phyloP scores from a whole-genome alignment of 2,797 vertebrate genomes.

The Cercopithecus mitis region DNA sequence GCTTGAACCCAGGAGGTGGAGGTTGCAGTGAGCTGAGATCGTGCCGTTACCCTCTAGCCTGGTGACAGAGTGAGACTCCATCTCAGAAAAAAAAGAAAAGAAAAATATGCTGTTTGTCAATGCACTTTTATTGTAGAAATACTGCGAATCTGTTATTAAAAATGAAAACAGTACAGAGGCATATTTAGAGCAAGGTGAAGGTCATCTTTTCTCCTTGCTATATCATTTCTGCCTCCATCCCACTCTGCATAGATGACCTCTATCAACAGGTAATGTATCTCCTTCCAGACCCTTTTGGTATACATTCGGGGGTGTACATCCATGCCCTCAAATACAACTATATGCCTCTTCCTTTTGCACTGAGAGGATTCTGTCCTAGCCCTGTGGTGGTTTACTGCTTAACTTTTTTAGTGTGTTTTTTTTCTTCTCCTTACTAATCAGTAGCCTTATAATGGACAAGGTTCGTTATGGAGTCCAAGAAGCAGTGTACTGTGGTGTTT shows the following conservation, averaged over 20 bases:
- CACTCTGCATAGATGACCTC: not conserved
- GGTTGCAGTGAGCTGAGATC: too few species aligned
- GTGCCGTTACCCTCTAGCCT: too few species aligned
- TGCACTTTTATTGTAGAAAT: not conserved
- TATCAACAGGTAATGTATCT: not conserved
- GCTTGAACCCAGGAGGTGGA: too few species aligned
- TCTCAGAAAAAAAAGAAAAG: not conserved
- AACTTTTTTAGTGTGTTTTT: not conserved
- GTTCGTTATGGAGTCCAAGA: not conserved
- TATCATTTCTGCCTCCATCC: not conserved
- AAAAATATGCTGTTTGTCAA: not conserved
- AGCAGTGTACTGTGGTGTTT: not conserved
- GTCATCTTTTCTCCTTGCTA: not conserved
- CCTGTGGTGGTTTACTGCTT: not conserved
- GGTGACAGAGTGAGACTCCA: too few species aligned
- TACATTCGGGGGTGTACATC: not conserved
- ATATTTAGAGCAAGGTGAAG: not conserved
- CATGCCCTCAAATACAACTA: too few species aligned
- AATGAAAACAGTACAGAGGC: not conserved
- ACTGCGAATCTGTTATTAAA: constrained; percentile 2
- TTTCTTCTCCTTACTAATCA: not conserved
- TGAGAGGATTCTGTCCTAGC: not conserved
- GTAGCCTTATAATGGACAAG: not conserved
- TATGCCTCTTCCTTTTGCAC: not conserved
- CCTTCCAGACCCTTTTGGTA: not conserved